Conservation (phyloP, 1,140 invertebrate genomes). For the Bombyx mori region DNA sequence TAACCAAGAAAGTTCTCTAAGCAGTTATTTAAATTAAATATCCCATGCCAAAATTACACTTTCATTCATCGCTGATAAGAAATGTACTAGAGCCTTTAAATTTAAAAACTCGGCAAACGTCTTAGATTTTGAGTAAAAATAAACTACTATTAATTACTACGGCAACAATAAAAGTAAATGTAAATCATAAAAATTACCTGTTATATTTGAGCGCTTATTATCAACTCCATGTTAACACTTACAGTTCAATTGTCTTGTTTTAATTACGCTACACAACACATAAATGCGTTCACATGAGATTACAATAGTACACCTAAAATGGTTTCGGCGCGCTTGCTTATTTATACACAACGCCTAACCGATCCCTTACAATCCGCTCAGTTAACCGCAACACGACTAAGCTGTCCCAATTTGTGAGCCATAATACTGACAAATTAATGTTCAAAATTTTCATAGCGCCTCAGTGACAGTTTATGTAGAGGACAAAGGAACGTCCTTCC, state of each 20-base stretch:
- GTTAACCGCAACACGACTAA: slow-evolving; percentile 26
- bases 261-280: slow-evolving; percentile 31
- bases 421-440: slow-evolving; percentile 29
- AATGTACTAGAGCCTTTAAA: too few species aligned
- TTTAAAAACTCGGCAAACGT: too few species aligned
- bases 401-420: slow-evolving; percentile 26
- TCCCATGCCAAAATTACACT: too few species aligned
- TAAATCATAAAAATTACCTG: slow-evolving; percentile 3
- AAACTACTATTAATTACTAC: too few species aligned
- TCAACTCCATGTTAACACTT: slow-evolving; percentile 30
- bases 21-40: too few species aligned
- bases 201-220: slow-evolving; percentile 7
- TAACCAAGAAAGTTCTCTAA: too few species aligned
- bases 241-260: slow-evolving; percentile 26
- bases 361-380: slow-evolving; percentile 20
- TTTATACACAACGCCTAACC: slow-evolving; percentile 20
- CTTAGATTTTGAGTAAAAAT: too few species aligned
- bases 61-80: too few species aligned
- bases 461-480: slow-evolving; percentile 29
- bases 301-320: slow-evolving; percentile 21
- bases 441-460: slow-evolving; percentile 40
- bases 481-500: slow-evolving; percentile 34
- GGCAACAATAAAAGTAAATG: background rate
- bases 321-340: slow-evolving; percentile 12
- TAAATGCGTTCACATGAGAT: slow-evolving; percentile 26